Percentiles rank a stretch among this genome's conserved stretches.
Evolutionary conservation across 2,797 vertebrate genomes (phyloP).

Genomic region (Thripadectes ignobilis): DNA sequence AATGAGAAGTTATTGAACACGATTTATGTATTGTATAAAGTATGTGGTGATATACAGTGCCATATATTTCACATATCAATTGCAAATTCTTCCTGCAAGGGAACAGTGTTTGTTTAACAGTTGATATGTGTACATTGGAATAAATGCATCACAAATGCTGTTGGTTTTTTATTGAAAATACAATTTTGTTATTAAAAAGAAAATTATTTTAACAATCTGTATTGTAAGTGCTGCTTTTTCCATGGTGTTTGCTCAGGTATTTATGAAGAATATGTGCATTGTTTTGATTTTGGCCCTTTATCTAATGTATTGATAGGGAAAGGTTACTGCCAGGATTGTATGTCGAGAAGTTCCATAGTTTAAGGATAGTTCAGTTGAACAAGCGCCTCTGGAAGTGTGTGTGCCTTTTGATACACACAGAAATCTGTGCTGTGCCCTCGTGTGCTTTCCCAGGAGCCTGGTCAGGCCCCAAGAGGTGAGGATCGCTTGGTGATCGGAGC

Average conservation of each 20-base stretch:
- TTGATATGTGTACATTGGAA: neutral
- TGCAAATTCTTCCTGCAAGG: neutral
- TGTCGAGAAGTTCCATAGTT: neutral
- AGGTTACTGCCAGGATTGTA: neutral
- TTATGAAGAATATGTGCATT: neutral
- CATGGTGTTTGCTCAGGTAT: neutral
- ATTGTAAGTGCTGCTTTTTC: neutral
- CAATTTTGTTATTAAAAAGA: neutral
- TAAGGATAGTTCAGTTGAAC: neutral
- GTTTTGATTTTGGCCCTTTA: neutral
- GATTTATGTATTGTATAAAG: neutral
- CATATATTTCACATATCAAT: neutral
- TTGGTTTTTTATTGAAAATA: neutral
- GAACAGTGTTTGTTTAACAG: neutral
- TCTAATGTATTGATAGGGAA: neutral
- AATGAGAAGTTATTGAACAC: neutral
- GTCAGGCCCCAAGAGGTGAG: too few relatives aligned
- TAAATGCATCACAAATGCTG: neutral
- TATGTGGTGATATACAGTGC: neutral
- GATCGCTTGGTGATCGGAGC: neutral
- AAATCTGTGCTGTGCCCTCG: neutral
- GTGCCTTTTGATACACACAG: too few relatives aligned
- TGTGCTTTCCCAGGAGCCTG: neutral
- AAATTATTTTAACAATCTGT: neutral
- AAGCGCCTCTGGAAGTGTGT: rapidly evolving